phyloP scores from a whole-genome alignment of 2,888 invertebrate species.

The Apamea monoglypha region DNA sequence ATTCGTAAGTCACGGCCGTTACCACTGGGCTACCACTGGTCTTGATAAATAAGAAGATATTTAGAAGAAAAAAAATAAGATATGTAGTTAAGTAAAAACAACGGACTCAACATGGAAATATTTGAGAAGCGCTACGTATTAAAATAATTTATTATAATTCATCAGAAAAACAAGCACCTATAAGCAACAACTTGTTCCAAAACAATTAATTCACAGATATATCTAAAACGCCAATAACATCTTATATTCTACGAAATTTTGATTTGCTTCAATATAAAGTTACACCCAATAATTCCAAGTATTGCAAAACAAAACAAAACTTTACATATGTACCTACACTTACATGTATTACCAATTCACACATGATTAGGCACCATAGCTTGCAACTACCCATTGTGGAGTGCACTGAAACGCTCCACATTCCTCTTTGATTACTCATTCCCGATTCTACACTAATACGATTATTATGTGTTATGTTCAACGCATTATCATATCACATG shows the following conservation, averaged over 20 bases:
- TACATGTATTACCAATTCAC: constrained; percentile 41
- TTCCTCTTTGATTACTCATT: constrained; percentile 74
- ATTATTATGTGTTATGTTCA: constrained; percentile 45
- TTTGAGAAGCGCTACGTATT: neutral
- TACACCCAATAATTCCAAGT: neutral
- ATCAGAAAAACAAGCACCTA: neutral
- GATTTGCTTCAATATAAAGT: neutral
- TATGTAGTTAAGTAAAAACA: neutral
- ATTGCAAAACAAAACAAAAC: constrained; percentile 6
- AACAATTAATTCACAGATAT: neutral
- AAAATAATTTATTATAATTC: neutral
- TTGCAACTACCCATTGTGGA: constrained; percentile 50
- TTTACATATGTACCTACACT: neutral
- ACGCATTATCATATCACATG: constrained; percentile 31
- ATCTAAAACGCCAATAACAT: too few relatives aligned
- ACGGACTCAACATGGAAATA: neutral
- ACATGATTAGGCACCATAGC: constrained; percentile 54
- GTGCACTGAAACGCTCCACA: constrained; percentile 57
- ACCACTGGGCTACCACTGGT: too few relatives aligned
- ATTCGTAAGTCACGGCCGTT: too few relatives aligned
- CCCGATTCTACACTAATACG: constrained; percentile 61
- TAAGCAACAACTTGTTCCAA: neutral
- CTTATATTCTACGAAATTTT: neutral
- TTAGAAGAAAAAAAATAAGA: neutral
- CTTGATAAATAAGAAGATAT: too few relatives aligned